Percentiles rank a stretch among this genome's conserved stretches.
phyloP scores from a whole-genome alignment of 2,797 vertebrate genomes.

The Lycodopsis pacificus region DNA sequence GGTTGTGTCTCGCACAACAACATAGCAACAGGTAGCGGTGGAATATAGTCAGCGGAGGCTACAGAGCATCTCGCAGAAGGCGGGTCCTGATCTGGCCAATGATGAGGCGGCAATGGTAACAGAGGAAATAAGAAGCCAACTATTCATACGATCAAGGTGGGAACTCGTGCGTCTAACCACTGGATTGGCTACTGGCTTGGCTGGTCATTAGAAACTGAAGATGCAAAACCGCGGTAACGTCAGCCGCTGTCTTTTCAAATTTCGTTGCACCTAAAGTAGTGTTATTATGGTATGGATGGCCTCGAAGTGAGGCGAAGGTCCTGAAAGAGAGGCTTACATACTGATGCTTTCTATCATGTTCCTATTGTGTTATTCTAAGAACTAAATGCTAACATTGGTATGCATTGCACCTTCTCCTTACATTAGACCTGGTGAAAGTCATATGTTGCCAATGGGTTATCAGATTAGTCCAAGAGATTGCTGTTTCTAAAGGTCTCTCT shows the following conservation, averaged over 20 bases:
- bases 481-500: neutral
- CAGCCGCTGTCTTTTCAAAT: accelerated
- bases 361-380: neutral
- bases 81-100: neutral
- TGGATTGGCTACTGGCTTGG: neutral
- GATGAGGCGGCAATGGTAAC: neutral
- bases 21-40: slow-evolving; percentile 35
- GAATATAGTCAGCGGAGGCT: slow-evolving; percentile 8
- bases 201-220: neutral
- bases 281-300: neutral
- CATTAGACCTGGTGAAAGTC: neutral
- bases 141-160: neutral
- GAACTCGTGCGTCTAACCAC: neutral
- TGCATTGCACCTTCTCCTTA: neutral
- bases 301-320: neutral
- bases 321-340: neutral
- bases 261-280: neutral
- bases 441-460: neutral
- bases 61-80: neutral
- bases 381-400: neutral
- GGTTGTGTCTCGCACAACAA: slow-evolving; percentile 34
- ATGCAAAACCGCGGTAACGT: neutral
- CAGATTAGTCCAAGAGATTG: neutral
- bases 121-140: neutral
- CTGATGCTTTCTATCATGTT: neutral